Base-by-base conservation (phyloP, 2,113 vertebrate species). In the Propithecus coquereli region DNA sequence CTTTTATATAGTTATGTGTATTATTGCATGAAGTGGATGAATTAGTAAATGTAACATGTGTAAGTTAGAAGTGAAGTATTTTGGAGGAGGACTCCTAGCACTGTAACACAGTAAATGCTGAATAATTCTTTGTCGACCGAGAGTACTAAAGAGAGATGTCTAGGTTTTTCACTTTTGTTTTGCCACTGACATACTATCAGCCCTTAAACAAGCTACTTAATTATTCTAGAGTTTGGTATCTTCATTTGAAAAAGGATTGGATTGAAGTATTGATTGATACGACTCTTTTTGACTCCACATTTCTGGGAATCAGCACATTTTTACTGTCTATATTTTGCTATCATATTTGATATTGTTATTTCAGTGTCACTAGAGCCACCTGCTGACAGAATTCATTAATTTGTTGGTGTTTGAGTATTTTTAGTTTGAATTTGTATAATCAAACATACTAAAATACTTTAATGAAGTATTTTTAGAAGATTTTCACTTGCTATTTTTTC, bases 341-440 rank as follows among this genome's bases (percentile, higher is more conserved):
- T 52, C 47, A 27, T 81, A 68, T 94, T 57, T 92, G 47, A 65
- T 94, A 77, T 23, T 87, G 71, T 80, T 95, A 95, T 73, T 11
- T 97, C 96, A 95, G 8, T 81, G 54, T 97, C 74, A 79, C 25
- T 97, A 40, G 37, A 98, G 98, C 97, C 98, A 98, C 87, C 97
- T 98, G 68, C 97, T 97, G 97, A 93, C 87, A 95, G 37, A 23
- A 37, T 45, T 77, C 47, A 95, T 85, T 97, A 93, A 96, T 83
- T 96, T 94, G 32, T 88, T 92, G 57, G 54, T 95, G 25, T 84
- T 65, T 79, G 27, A 27, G 23, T 91, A 32, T n/a, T 95, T 85
- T 91, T 90, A 85, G 23, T 79, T 73, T 83, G 59, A 91, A 74
- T 93, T 94, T 87, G 23, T 81, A 27, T 89, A 70, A 66, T 57